phyloP scores from a whole-genome alignment of 2,888 invertebrate species.

The Melanotus villosus region DNA sequence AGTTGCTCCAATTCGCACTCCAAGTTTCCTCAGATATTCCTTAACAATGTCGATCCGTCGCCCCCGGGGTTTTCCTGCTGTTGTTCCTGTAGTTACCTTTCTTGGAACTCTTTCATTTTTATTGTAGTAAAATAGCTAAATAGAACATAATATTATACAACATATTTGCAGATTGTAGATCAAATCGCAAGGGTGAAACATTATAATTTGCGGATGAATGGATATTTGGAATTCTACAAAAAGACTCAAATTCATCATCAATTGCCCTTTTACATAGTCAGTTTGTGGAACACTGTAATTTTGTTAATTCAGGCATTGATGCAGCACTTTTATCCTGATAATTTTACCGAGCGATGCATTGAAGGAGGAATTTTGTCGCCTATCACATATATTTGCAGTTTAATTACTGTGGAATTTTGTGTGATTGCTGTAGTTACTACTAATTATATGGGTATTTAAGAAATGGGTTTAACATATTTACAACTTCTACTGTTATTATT shows the following conservation, averaged over 20 bases:
- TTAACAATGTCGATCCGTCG: no score
- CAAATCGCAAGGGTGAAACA: slow-evolving; percentile 74
- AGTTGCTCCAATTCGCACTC: no score
- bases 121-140: no score
- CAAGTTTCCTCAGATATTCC: no score
- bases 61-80: no score
- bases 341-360: slow-evolving; percentile 71
- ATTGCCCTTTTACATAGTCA: slow-evolving; percentile 75
- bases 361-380: slow-evolving; percentile 70
- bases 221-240: slow-evolving; percentile 79
- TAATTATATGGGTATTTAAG: slow-evolving; percentile 71
- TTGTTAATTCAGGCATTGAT: slow-evolving; percentile 72
- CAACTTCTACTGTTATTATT: slow-evolving; percentile 43
- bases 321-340: slow-evolving; percentile 72
- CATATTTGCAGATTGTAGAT: slow-evolving; percentile 71
- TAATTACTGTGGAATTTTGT: slow-evolving; percentile 70
- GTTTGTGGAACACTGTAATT: slow-evolving; percentile 74
- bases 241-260: slow-evolving; percentile 73
- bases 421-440: slow-evolving; percentile 70
- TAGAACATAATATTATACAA: no score
- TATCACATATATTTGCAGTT: slow-evolving; percentile 73
- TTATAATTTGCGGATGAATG: slow-evolving; percentile 74
- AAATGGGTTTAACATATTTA: no score
- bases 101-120: no score
- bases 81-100: no score